phyloP scores from a whole-genome alignment of 1,140 invertebrate species.

The Branchinecta lynchi region DNA sequence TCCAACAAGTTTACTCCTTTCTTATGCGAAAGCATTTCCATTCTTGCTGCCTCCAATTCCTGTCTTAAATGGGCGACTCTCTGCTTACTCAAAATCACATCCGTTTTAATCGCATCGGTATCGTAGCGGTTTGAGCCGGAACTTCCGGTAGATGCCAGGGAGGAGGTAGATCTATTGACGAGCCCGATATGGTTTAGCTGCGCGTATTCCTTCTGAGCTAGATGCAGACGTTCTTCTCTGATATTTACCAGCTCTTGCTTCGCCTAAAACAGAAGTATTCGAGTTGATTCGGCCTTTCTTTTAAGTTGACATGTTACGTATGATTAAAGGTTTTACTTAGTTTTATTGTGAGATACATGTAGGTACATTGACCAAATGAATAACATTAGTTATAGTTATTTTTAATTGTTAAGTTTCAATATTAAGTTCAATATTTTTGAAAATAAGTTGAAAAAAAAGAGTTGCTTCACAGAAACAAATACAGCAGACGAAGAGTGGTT shows the following conservation, averaged over 20 bases:
- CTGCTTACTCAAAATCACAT: slow-evolving; percentile 71
- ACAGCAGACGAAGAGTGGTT: too few species aligned
- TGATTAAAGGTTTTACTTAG: too few species aligned
- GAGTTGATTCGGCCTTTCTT: too few species aligned
- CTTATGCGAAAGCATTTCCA: slow-evolving; percentile 79
- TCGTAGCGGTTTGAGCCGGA: slow-evolving; percentile 80
- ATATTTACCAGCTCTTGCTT: slow-evolving; percentile 92
- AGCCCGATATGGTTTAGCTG: slow-evolving; percentile 72
- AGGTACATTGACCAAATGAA: too few species aligned
- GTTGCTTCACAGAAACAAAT: too few species aligned
- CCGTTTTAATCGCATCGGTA: slow-evolving; percentile 78
- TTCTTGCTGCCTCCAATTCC: slow-evolving; percentile 76
- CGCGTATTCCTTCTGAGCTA: slow-evolving; percentile 91
- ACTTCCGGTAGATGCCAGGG: slow-evolving; percentile 82
- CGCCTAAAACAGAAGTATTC: slow-evolving; percentile 46
- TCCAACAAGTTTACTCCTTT: slow-evolving; percentile 78
- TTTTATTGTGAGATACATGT: too few species aligned
- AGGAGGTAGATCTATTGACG: slow-evolving; percentile 59
- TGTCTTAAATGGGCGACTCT: slow-evolving; percentile 71
- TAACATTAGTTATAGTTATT: too few species aligned
- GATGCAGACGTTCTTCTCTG: slow-evolving; percentile 75
- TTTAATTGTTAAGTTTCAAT: too few species aligned
- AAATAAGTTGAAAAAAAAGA: too few species aligned
- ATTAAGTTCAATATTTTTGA: too few species aligned
- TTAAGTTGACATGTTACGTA: too few species aligned